A percentile compares a stretch with the other conserved stretches of the same genome.
These are phyloP conservation scores for Nymphalis c-album DNA, from an alignment of 2,888 invertebrate species.

Conservation along the genomic window DNA sequence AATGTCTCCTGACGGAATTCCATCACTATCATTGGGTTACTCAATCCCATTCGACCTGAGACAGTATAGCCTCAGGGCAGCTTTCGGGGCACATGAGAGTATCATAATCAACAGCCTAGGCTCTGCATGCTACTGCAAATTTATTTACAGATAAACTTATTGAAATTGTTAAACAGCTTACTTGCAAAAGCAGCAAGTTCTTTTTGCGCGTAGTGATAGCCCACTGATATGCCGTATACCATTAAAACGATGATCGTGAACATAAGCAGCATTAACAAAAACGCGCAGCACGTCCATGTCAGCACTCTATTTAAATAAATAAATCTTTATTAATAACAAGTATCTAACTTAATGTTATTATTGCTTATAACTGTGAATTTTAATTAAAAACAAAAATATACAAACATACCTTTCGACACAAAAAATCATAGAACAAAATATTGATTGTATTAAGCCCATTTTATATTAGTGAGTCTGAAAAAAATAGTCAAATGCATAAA, in stretches of 20 bases:
- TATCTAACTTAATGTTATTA: too few species aligned
- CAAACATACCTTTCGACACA: slow-evolving; percentile 66
- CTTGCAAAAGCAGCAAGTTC: slow-evolving; percentile 69
- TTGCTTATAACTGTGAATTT: not conserved
- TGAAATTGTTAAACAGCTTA: slow-evolving; percentile 45
- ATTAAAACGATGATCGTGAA: slow-evolving; percentile 60
- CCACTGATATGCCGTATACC: slow-evolving; percentile 73
- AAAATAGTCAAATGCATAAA: not conserved
- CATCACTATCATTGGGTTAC: too few species aligned
- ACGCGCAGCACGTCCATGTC: slow-evolving; percentile 72
- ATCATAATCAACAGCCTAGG: too few species aligned
- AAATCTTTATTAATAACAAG: too few species aligned
- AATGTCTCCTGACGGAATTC: too few species aligned
- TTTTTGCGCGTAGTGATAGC: slow-evolving; percentile 74
- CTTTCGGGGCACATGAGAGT: too few species aligned
- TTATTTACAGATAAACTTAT: too few species aligned
- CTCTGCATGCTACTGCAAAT: too few species aligned
- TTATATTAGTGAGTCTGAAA: slow-evolving; percentile 30
- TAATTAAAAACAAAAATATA: not conserved
- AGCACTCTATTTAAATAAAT: slow-evolving; percentile 53
- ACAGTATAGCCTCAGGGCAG: too few species aligned
- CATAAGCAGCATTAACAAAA: slow-evolving; percentile 67
- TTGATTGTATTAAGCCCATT: slow-evolving; percentile 69
- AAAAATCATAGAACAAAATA: slow-evolving; percentile 66
- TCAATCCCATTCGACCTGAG: too few species aligned